Evolutionary conservation across 1,140 invertebrate species (phyloP), one percentile per base, ranked within the genome.

Genomic region (Rhopalosiphum padi): DNA sequence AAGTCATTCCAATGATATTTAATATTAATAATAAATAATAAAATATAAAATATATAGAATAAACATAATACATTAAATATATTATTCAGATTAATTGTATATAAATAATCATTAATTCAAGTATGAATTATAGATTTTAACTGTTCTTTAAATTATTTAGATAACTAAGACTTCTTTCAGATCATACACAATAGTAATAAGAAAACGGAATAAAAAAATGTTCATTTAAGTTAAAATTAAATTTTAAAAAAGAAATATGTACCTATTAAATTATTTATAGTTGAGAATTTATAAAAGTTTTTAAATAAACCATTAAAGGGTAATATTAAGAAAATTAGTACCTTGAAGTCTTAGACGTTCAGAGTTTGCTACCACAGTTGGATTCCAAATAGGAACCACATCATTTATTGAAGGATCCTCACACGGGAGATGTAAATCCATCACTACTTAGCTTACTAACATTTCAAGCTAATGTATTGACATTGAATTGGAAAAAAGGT

Each of bases 361-460:
- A 93, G 82, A 23, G 41, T 93, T 93, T 41, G 91, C 91, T 46
- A 93, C 68, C 11, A 5, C 48, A 55, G 82, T 51, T 85, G 91
- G 91, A 86, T 93, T 93, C 91, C 91, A 93, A 86, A 93, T 93
- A 93, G 91, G 91, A 93, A 93, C 82, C 77, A 53, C 91, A 93
- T 93, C 91, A 43, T 86, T 83, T 48, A 82, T 41, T 83, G n/a
- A 48, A 25, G 77, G n/a, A 85, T 93, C 77, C 46, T 93, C 48
- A 93, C 91, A 85, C 46, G 91, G 91, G 23, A 93, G 91, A 93
- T 93, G 91, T 30, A 93, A 93, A 55, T 93, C 91, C 91, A 93
- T 93, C 5, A 86, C 91, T 93, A 93, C 48, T 93, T 35, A 51
- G 35, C 51, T 86, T 37, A 85, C 23, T 53, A 55, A 53, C 22